These are phyloP conservation scores for Dromococcyx pavoninus DNA, from an alignment of 2,797 vertebrate species.

Conservation along the genomic window DNA sequence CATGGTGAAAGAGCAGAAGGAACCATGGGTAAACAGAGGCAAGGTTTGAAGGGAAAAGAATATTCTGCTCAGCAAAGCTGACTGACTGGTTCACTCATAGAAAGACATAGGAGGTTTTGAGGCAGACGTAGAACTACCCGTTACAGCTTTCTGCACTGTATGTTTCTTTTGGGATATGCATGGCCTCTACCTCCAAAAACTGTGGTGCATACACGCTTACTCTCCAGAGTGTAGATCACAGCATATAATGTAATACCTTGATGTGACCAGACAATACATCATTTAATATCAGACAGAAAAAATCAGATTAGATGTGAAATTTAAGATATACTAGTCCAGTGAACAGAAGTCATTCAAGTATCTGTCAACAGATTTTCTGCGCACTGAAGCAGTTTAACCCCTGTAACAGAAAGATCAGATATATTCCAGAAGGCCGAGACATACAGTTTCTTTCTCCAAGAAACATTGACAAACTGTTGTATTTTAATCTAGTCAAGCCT, in stretches of 20 bases:
- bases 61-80: not conserved
- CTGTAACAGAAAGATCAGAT: not conserved
- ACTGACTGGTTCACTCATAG: not conserved
- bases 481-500: not conserved
- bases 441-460: not conserved
- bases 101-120: not conserved
- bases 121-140: fast-evolving
- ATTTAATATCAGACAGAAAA: not conserved
- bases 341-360: not conserved
- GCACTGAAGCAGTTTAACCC: not conserved
- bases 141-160: fast-evolving
- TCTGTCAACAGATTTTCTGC: not conserved
- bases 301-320: not conserved
- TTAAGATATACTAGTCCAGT: not conserved
- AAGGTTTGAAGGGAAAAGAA: not conserved
- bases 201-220: not conserved
- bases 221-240: not conserved
- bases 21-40: not conserved
- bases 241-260: not conserved
- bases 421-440: not conserved
- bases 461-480: not conserved
- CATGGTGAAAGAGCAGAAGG: not conserved
- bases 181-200: not conserved
- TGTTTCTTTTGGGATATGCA: not conserved
- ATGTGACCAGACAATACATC: not conserved